These are phyloP conservation scores for Pherbina coryleti DNA, from an alignment of 2,888 invertebrate genomes.

Conservation along the genomic window DNA sequence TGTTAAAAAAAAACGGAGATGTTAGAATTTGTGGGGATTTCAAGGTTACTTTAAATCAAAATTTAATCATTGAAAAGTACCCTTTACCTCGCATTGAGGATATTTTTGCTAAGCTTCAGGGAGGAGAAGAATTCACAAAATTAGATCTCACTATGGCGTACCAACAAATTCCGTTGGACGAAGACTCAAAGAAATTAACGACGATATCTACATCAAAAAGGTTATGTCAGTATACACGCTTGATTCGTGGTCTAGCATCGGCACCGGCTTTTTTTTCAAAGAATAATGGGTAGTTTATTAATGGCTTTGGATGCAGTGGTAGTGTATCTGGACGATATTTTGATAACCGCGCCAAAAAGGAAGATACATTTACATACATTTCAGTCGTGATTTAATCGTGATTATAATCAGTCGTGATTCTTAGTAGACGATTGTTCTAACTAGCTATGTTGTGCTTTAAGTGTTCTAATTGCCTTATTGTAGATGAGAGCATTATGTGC, in stretches of 20 bases:
- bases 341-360: slow-evolving; percentile 42
- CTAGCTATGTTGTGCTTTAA: no score
- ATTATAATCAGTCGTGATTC: no score
- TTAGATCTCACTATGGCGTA: slow-evolving; percentile 55
- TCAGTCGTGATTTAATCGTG: no score
- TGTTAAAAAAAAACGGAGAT: slow-evolving; percentile 58
- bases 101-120: slow-evolving; percentile 50
- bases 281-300: slow-evolving; percentile 56
- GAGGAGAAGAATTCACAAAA: slow-evolving; percentile 42
- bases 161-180: slow-evolving; percentile 59
- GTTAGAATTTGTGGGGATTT: slow-evolving; percentile 48
- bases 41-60: slow-evolving; percentile 53
- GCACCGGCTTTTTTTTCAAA: slow-evolving; percentile 64
- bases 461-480: no score
- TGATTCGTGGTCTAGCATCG: slow-evolving; percentile 62
- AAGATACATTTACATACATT: slow-evolving; percentile 31
- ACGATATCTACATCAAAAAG: slow-evolving; percentile 55
- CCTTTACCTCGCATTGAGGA: slow-evolving; percentile 55
- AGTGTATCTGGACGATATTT: slow-evolving; percentile 54
- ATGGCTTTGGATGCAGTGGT: slow-evolving; percentile 47
- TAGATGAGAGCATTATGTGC: no score
- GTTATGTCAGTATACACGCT: slow-evolving; percentile 42
- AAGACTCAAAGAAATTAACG: slow-evolving; percentile 52
- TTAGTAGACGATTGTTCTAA: no score
- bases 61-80: slow-evolving; percentile 52